Percentiles rank a stretch among this genome's conserved stretches.
Evolutionary conservation across 2,888 invertebrate genomes (phyloP).

Genomic region (Hirudinaria manillensis): DNA sequence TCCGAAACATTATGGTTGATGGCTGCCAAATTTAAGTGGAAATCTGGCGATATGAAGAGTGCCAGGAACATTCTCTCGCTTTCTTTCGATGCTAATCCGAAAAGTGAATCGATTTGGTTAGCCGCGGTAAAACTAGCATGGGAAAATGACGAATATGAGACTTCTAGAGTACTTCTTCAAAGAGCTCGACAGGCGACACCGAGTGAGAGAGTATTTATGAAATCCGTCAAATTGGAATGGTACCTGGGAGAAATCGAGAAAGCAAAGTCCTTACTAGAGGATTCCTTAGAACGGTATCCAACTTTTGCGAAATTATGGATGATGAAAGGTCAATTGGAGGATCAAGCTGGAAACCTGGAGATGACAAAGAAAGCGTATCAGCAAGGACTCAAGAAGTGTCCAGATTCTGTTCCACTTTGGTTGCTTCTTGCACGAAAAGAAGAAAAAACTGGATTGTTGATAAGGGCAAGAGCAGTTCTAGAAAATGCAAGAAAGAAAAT

Average conservation of each 20-base stretch:
- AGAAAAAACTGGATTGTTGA: conserved; percentile 76
- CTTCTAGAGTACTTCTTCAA: conserved; percentile 79
- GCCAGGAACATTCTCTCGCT: conserved; percentile 87
- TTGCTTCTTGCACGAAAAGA: conserved; percentile 78
- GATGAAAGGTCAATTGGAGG: conserved; percentile 96
- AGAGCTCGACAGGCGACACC: conserved; percentile 91
- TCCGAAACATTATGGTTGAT: conserved; percentile 96
- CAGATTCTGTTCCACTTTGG: conserved; percentile 86
- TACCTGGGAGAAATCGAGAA: conserved; percentile 77
- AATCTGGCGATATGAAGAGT: conserved; percentile 94
- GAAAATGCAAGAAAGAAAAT: conserved; percentile 90
- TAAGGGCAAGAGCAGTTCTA: conserved; percentile 87
- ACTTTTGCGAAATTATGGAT: conserved; percentile 93
- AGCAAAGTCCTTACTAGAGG: conserved; percentile 74
- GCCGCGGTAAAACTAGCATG: conserved; percentile 98
- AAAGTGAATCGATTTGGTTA: conserved; percentile 99
- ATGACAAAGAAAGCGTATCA: conserved; percentile 81
- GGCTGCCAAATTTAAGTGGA: conserved; percentile 98
- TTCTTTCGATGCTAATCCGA: conserved; percentile 93
- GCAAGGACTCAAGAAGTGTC: conserved; percentile 82
- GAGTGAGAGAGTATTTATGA: conserved; percentile 85
- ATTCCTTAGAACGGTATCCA: conserved; percentile 79
- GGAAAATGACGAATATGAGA: conserved; percentile 92
- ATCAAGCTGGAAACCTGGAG: conserved; percentile 67
- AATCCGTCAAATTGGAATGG: conserved; percentile 96